Evolutionary conservation across 1,140 invertebrate species (phyloP).

Genomic region (Panulirus ornatus): DNA sequence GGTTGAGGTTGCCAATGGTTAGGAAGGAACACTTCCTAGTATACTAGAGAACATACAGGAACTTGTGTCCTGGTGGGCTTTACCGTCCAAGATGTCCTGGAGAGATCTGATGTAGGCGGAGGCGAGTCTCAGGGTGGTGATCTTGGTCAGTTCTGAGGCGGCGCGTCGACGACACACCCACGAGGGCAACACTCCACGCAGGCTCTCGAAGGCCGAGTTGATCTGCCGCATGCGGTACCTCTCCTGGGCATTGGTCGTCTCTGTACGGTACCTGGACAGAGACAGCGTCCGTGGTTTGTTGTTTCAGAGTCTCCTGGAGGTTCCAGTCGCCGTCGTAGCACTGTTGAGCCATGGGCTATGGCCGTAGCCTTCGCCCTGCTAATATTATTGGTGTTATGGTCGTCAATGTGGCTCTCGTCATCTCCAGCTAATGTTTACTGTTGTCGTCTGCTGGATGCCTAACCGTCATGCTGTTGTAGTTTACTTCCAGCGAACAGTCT

Average conservation of each 20-base stretch:
- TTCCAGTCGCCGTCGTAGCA: conserved; percentile 38
- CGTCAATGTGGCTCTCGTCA: too few relatives aligned
- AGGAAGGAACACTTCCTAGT: not conserved
- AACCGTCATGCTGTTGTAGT: too few relatives aligned
- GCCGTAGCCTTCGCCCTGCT: too few relatives aligned
- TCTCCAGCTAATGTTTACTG: too few relatives aligned
- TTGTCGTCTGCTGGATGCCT: too few relatives aligned
- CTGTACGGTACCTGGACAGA: conserved; percentile 87
- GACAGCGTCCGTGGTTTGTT: conserved; percentile 46
- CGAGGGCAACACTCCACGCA: conserved; percentile 39
- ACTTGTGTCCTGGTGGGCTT: conserved; percentile 18
- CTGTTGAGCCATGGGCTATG: too few relatives aligned
- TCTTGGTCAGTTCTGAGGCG: conserved; percentile 50
- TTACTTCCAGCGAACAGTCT: too few relatives aligned
- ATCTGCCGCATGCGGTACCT: conserved; percentile 88
- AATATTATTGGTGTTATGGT: too few relatives aligned
- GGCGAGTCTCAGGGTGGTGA: conserved; percentile 56
- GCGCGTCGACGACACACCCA: conserved; percentile 45
- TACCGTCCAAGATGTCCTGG: too few relatives aligned
- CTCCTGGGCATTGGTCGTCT: conserved; percentile 92
- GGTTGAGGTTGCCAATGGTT: not conserved
- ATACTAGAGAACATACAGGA: conserved; percentile 48
- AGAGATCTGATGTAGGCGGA: conserved; percentile 59
- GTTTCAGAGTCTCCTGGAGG: conserved; percentile 34
- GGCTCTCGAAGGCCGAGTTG: too few relatives aligned